A percentile compares a stretch with the other conserved stretches of the same genome.
Conservation (phyloP, 1,140 invertebrate species). For the Trachymyrmex septentrionalis region DNA sequence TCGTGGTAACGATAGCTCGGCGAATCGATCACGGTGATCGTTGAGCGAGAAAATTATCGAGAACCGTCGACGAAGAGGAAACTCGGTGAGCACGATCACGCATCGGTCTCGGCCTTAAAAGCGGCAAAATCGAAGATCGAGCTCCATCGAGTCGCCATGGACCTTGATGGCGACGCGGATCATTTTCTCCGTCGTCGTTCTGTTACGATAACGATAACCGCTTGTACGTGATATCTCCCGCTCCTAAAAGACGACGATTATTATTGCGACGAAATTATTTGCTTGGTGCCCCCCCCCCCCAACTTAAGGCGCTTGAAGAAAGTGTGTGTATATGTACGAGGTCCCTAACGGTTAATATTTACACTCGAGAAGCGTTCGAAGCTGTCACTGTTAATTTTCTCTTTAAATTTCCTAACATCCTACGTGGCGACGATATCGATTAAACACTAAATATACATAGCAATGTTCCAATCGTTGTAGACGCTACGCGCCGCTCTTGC, state of each 20-base stretch:
- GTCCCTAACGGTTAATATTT: constrained; percentile 78
- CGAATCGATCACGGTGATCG: constrained; percentile 66
- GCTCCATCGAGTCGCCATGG: not conserved
- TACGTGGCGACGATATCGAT: constrained; percentile 75
- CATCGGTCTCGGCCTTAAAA: constrained; percentile 36
- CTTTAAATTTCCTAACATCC: constrained; percentile 66
- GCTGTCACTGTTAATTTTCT: constrained; percentile 73
- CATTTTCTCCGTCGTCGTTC: constrained; percentile 14
- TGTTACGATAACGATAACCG: constrained; percentile 55
- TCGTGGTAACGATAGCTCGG: constrained; percentile 67
- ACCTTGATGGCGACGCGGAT: constrained; percentile 6
- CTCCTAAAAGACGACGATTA: constrained; percentile 68
- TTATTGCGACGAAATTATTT: constrained; percentile 76
- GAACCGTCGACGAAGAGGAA: constrained; percentile 46
- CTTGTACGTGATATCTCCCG: constrained; percentile 46
- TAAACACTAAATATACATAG: constrained; percentile 77
- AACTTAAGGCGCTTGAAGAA: constrained; percentile 76
- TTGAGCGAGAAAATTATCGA: constrained; percentile 64
- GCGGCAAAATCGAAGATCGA: constrained; percentile 18
- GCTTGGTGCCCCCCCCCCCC: constrained; percentile 69
- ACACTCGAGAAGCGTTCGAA: constrained; percentile 76
- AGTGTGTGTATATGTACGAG: constrained; percentile 68
- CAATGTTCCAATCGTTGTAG: constrained; percentile 81
- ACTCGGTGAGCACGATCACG: constrained; percentile 29
- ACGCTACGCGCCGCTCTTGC: constrained; percentile 69